Conservation (phyloP, 2,797 vertebrate genomes). For the Petrocephalus sullivani region DNA sequence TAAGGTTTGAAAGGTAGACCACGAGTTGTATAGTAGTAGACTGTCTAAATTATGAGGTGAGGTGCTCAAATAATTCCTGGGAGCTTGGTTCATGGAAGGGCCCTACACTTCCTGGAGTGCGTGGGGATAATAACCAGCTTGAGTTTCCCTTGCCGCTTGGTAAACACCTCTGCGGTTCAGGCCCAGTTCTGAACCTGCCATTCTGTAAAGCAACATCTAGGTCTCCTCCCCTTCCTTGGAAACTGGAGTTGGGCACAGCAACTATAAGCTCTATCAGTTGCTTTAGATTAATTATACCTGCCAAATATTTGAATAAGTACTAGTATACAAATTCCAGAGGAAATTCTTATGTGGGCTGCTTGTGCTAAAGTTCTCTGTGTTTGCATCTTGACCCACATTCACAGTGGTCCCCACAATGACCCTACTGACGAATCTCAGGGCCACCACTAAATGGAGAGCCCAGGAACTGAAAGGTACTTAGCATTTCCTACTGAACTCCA, state of each 20-base stretch:
- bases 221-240: not conserved
- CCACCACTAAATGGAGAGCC: not conserved
- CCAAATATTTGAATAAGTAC: not conserved
- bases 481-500: not conserved
- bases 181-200: not conserved
- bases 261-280: not conserved
- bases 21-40: not conserved
- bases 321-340: not conserved
- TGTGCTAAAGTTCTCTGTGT: not conserved
- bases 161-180: not conserved
- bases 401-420: not conserved
- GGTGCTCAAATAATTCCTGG: not conserved
- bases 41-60: constrained; percentile 11
- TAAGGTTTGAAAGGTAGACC: not conserved
- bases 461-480: not conserved
- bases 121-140: constrained; percentile 14
- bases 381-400: not conserved
- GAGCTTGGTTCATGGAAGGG: not conserved
- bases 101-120: not conserved
- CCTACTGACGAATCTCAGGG: not conserved
- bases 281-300: not conserved
- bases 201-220: not conserved
- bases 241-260: not conserved
- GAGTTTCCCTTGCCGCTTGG: not conserved
- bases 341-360: not conserved